Evolutionary conservation across 2,113 vertebrate genomes (phyloP).

Genomic region (Plectropomus leopardus): DNA sequence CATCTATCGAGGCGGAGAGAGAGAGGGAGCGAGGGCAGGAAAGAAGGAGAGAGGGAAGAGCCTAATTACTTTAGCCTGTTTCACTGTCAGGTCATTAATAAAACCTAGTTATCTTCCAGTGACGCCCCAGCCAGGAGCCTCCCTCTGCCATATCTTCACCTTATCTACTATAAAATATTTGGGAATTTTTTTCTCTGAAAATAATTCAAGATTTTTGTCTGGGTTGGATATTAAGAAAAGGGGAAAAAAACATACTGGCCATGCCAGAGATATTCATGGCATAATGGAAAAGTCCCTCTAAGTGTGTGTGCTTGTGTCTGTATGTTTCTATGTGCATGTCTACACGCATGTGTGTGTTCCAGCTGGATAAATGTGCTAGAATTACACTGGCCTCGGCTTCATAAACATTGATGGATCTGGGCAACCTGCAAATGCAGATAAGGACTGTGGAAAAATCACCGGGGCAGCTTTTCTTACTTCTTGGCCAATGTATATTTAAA

Average conservation of each 20-base stretch:
- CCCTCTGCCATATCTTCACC: constrained; percentile 86
- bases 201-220: constrained; percentile 91
- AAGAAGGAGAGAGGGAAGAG: constrained; percentile 76
- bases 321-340: constrained; percentile 60
- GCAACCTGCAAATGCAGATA: constrained; percentile 97
- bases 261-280: constrained; percentile 75
- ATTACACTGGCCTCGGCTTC: constrained; percentile 84
- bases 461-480: constrained; percentile 79
- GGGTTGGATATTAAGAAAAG: constrained; percentile 86
- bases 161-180: constrained; percentile 97
- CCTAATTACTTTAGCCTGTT: constrained; percentile 95
- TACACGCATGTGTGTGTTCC: constrained; percentile 72
- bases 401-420: constrained; percentile 93
- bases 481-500: constrained; percentile 89
- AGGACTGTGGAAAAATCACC: constrained; percentile 87
- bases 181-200: constrained; percentile 86
- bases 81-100: constrained; percentile 99
- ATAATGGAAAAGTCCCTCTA: constrained; percentile 74
- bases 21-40: constrained; percentile 40
- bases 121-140: constrained; percentile 85
- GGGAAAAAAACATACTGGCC: constrained; percentile 43
- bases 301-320: constrained; percentile 72
- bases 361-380: constrained; percentile 82
- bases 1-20: constrained; percentile 86
- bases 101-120: constrained; percentile 94